Evolutionary conservation across 2,113 vertebrate genomes (phyloP), one percentile per base, ranked within the genome.

Genomic region (Tetrao urogallus): DNA sequence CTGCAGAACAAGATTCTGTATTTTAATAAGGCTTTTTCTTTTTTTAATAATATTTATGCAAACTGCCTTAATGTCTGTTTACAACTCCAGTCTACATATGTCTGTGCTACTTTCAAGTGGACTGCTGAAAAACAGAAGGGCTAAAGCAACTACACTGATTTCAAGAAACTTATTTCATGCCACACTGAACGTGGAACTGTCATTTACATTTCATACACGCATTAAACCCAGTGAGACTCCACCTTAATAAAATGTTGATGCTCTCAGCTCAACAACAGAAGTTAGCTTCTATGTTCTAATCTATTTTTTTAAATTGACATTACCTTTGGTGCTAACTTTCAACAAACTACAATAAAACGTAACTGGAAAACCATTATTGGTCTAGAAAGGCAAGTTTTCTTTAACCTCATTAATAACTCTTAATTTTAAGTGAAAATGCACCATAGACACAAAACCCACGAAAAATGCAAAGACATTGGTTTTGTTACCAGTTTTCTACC

Each of bases 221-320:
- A 65, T 40, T n/a, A 48, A 58, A 3, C 42, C 57, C 36, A 73
- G 52, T 11, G 38, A 76, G 63, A 54, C 22, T 71, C 3, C 30
- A 32, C 56, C 56, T 45, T 56, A 30, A 38, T 13, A 32, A 71
- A 56, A 58, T 3, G 9, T 5, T 20, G 64, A 3, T 40, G 25
- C 56, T 58, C 54, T 21, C 25, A 82, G 67, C 8, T 34, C 40
- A 34, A 4, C 38, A 43, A 14, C 11, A 67, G 32, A 60, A 30
- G 4, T 0, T 52, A 52, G 28, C n/a, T 80, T 61, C 5, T 3
- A 22, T 2, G 9, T 10, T 25, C 74, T 7, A 1, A 47, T 64
- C 21, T 42, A 70, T 75, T 74, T 75, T 32, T 67, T 50, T 21
- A 4, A 74, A 76, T 24, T 16, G 8, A 11, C n/a, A 20, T n/a